phyloP scores from a whole-genome alignment of 2,888 invertebrate species.

The Dorcus parallelipipedus region DNA sequence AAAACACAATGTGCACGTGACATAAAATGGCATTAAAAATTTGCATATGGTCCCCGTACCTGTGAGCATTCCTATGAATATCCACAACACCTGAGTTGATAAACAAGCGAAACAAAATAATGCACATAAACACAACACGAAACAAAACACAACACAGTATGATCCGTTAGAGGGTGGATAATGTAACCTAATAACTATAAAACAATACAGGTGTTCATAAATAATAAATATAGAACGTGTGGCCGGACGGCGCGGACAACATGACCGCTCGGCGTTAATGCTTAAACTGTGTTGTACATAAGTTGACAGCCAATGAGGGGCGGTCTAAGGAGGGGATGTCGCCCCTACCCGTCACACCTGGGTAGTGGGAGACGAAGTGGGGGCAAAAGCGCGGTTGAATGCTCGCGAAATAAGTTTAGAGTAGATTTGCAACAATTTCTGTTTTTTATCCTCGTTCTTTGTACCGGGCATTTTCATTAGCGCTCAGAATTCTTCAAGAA shows the following conservation, averaged over 20 bases:
- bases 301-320: constrained; percentile 51
- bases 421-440: constrained; percentile 45
- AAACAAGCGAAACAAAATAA: constrained; percentile 20
- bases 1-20: not conserved
- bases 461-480: constrained; percentile 23
- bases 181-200: constrained; percentile 2
- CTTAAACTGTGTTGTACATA: constrained; percentile 51
- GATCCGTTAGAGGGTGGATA: not conserved
- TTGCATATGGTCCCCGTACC: constrained; percentile 29
- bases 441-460: constrained; percentile 16
- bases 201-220: constrained; percentile 35
- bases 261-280: constrained; percentile 48
- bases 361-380: constrained; percentile 37
- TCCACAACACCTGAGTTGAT: constrained; percentile 14
- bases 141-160: constrained; percentile 36
- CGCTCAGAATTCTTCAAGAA: constrained; percentile 10
- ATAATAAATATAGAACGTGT: constrained; percentile 39
- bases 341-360: constrained; percentile 44
- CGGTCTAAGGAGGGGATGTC: constrained; percentile 48
- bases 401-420: constrained; percentile 48
- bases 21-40: not conserved
- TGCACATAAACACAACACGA: constrained; percentile 33
- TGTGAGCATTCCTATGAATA: constrained; percentile 42
- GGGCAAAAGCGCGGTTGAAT: constrained; percentile 44
- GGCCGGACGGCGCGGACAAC: constrained; percentile 47